phyloP scores from a whole-genome alignment of 2,888 invertebrate species.

The Diadegma fenestrale region DNA sequence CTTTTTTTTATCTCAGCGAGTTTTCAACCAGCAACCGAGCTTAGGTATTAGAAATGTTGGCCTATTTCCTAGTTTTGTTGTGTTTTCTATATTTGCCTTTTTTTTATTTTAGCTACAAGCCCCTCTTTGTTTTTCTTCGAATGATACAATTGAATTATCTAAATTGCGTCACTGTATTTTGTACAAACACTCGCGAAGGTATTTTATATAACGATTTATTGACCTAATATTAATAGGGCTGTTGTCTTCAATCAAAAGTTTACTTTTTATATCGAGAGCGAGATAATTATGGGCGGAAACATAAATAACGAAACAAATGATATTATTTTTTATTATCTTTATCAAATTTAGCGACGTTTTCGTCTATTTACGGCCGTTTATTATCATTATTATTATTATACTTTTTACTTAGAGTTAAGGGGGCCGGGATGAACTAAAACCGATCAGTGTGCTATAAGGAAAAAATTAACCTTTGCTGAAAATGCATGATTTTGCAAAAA shows the following conservation, averaged over 20 bases:
- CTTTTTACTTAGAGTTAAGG: slow-evolving; percentile 10
- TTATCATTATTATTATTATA: background rate
- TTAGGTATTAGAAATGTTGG: slow-evolving; percentile 75
- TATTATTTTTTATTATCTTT: slow-evolving; percentile 72
- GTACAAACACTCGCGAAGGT: slow-evolving; percentile 72
- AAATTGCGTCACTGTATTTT: slow-evolving; percentile 73
- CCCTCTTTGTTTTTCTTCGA: slow-evolving; percentile 18
- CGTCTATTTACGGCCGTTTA: slow-evolving; percentile 32
- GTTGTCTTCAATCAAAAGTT: slow-evolving; percentile 81
- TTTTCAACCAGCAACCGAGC: slow-evolving; percentile 47
- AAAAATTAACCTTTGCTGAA: slow-evolving; percentile 3
- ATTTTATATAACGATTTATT: slow-evolving; percentile 78
- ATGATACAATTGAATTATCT: slow-evolving; percentile 69
- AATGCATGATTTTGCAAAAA: slow-evolving; percentile 41
- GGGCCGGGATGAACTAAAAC: slow-evolving; percentile 16
- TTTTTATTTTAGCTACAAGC: slow-evolving; percentile 59
- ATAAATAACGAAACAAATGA: slow-evolving; percentile 45
- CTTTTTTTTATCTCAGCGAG: slow-evolving; percentile 23
- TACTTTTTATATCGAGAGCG: slow-evolving; percentile 76
- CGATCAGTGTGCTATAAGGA: background rate
- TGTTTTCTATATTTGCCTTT: slow-evolving; percentile 69
- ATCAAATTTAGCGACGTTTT: slow-evolving; percentile 32
- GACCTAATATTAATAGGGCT: slow-evolving; percentile 80
- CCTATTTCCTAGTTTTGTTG: slow-evolving; percentile 75
- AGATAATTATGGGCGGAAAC: background rate